Conservation (phyloP, 2,888 invertebrate genomes). For the Noctua fimbriata region DNA sequence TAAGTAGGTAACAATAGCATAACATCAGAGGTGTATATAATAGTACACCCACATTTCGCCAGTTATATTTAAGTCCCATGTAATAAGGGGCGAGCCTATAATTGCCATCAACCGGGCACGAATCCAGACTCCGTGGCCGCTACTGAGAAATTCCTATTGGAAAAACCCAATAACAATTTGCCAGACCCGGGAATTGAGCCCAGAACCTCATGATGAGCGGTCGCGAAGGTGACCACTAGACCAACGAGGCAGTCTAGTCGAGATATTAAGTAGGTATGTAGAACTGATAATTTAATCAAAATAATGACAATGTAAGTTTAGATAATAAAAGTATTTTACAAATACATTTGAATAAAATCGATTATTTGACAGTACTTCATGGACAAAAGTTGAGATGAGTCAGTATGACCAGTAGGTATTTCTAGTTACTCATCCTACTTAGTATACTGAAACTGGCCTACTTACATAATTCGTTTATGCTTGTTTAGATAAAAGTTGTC, state of each 20-base stretch:
- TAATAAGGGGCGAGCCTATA: no score
- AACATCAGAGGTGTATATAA: no score
- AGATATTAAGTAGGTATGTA: neutral
- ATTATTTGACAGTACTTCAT: neutral
- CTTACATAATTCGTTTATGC: slow-evolving; percentile 49
- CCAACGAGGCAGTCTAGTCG: no score
- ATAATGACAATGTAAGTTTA: neutral
- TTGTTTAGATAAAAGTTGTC: slow-evolving; percentile 43
- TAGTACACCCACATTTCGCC: no score
- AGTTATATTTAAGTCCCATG: no score
- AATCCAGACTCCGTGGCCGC: no score
- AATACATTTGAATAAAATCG: neutral
- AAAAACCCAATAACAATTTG: no score
- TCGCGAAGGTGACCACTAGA: no score
- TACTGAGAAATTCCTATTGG: no score
- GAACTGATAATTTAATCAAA: neutral
- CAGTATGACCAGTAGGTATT: slow-evolving; percentile 10
- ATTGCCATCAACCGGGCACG: no score
- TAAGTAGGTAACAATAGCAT: neutral
- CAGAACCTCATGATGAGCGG: no score
- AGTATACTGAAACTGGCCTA: slow-evolving; percentile 23
- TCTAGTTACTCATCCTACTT: neutral
- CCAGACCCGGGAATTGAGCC: no score
- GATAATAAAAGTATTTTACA: neutral
- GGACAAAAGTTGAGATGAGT: slow-evolving; percentile 1